Base-by-base conservation (phyloP, 2,888 invertebrate species). In the Caenorhabditis doughertyi region DNA sequence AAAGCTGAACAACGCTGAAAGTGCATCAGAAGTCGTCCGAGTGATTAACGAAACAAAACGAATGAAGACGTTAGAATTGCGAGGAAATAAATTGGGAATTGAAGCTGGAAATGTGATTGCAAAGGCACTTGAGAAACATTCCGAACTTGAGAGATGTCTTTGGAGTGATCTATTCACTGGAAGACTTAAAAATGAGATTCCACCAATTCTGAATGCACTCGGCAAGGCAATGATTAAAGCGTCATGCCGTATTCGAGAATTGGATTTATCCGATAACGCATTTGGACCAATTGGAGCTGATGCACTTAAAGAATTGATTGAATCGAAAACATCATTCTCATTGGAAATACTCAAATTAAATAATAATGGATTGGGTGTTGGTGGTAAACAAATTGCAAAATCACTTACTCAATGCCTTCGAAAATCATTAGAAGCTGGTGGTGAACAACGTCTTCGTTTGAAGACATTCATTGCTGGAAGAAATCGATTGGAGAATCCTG, bases 81-180 rank as follows among this genome's bases (percentile, higher is more conserved):
- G 85, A 16, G 90, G 90, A 13, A 90, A 90, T 77, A 90, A 89
- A 0, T 27, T 90, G 11, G 89, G 90, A 23, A 82, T 90, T 1
- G 71, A 70, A 8, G 90, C 89, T 0, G 84, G 88, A 9, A 53
- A 84, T 56, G 71, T 84, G 9, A 84, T 89, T n/a, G 87, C 87
- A 9, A 35, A 81, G 7, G 86, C 86, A 3, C 70, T 89, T 9
- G n/a, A 58, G 35, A 80, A 21, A 9, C 83, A 81, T 27, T 81
- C 81, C 8, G 85, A 86, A 42, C 68, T 87, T 13, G 89, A 93
- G 92, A 91, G 95, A 91, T 97, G 97, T 0, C 92, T 96, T 71
- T 98, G 97, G 96, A 97, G 96, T 81, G 98, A 99, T 91, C 95
- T 99, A 94, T 99, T 99, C 92, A 98, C 98, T 0, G 96, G 98